A percentile compares a stretch with the other conserved stretches of the same genome.
Conservation (phyloP, 2,888 invertebrate genomes). For the Anaspis maculata region DNA sequence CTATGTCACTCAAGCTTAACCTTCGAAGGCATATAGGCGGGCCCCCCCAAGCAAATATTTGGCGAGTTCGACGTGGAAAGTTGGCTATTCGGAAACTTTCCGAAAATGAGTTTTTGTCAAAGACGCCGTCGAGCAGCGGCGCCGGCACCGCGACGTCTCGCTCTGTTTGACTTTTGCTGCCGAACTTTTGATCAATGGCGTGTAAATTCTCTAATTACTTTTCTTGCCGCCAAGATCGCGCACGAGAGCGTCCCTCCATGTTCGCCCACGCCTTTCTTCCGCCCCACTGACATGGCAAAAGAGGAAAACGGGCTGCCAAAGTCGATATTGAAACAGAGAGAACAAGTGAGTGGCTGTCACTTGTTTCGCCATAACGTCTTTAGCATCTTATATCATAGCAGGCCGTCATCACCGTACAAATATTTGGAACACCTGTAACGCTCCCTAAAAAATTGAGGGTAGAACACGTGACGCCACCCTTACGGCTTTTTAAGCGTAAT, state of each 20-base stretch:
- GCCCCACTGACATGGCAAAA: too few relatives aligned
- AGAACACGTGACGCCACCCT: conserved; percentile 18
- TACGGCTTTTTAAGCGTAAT: conserved; percentile 26
- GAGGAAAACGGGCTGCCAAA: too few relatives aligned
- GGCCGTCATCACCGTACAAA: too few relatives aligned
- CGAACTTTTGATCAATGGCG: conserved; percentile 29
- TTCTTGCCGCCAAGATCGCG: conserved; percentile 7
- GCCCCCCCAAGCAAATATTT: conserved; percentile 23
- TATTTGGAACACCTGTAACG: conserved; percentile 8
- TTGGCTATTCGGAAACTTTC: conserved; percentile 22
- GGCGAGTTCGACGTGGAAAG: conserved; percentile 22
- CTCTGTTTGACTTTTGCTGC: conserved; percentile 17
- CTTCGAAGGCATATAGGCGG: conserved; percentile 6
- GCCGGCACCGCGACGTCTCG: conserved; percentile 7
- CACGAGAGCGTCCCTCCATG: not conserved
- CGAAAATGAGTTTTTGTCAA: conserved; percentile 31
- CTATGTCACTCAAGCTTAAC: conserved; percentile 11
- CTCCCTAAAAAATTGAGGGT: conserved; percentile 2
- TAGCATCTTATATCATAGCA: too few relatives aligned
- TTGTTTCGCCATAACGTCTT: too few relatives aligned
- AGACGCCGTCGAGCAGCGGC: too few relatives aligned
- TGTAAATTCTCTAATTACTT: conserved; percentile 28
- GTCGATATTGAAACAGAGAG: too few relatives aligned
- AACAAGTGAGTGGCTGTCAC: too few relatives aligned
- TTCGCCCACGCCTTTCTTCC: too few relatives aligned